These are phyloP conservation scores for Nudaria mundana DNA, from an alignment of 2,888 invertebrate species.

Conservation along the genomic window DNA sequence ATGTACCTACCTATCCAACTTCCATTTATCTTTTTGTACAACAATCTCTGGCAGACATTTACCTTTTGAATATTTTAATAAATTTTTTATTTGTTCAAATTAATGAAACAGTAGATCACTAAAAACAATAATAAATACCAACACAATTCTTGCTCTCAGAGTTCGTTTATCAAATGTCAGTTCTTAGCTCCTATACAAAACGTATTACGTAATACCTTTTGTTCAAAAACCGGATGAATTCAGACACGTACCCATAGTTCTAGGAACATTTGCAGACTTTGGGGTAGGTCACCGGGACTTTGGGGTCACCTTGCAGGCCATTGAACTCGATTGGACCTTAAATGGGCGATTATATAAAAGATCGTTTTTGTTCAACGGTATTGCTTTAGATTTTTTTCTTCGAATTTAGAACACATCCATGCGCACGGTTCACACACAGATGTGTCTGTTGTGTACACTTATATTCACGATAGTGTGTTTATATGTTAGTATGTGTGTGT, in stretches of 20 bases:
- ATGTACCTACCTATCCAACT: too few relatives aligned
- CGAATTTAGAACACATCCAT: not conserved
- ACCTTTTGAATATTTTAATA: too few relatives aligned
- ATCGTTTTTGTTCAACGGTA: conserved; percentile 16
- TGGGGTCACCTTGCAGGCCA: conserved; percentile 65
- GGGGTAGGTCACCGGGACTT: conserved; percentile 70
- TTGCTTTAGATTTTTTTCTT: conserved; percentile 12
- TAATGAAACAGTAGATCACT: too few relatives aligned
- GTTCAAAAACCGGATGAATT: conserved; percentile 32
- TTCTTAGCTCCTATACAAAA: conserved; percentile 18
- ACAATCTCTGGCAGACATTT: too few relatives aligned
- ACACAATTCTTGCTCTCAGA: too few relatives aligned
- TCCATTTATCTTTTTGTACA: too few relatives aligned
- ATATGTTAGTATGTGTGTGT: not conserved
- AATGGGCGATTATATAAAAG: conserved; percentile 17
- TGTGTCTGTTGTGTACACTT: not conserved
- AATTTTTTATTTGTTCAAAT: too few relatives aligned
- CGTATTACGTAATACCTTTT: conserved; percentile 26
- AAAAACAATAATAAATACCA: too few relatives aligned
- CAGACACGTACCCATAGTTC: conserved; percentile 49
- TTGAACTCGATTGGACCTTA: conserved; percentile 45
- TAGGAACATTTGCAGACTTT: conserved; percentile 55
- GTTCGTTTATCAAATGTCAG: too few relatives aligned
- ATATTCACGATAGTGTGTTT: not conserved
- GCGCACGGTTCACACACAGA: not conserved